These are phyloP conservation scores for Phrynosoma blainvillii DNA, from an alignment of 2,113 vertebrate genomes.

Conservation along the genomic window DNA sequence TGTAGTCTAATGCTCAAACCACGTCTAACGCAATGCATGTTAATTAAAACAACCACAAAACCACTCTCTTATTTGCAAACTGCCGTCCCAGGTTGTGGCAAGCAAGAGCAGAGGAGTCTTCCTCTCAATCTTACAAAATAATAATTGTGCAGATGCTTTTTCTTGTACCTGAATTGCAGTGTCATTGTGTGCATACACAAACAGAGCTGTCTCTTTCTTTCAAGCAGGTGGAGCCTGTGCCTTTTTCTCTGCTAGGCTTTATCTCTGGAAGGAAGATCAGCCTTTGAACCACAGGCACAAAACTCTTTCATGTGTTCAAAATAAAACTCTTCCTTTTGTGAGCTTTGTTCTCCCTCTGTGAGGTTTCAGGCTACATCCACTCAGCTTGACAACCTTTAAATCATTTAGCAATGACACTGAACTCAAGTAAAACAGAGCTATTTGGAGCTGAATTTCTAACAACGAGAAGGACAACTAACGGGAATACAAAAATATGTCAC, in stretches of 20 bases:
- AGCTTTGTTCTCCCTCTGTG: slow-evolving; percentile 3
- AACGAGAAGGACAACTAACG: neutral
- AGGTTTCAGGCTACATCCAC: neutral
- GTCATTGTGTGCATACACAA: no score
- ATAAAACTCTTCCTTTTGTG: neutral
- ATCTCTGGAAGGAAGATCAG: neutral
- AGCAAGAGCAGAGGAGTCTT: neutral
- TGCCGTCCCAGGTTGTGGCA: no score
- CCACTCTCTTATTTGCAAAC: no score
- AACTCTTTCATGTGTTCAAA: neutral
- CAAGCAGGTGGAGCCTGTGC: no score
- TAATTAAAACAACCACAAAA: no score
- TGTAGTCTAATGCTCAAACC: no score
- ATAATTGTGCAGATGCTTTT: neutral
- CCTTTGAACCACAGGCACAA: neutral
- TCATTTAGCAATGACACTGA: neutral
- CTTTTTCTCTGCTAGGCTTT: neutral
- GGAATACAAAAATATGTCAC: neutral
- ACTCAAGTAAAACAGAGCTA: neutral
- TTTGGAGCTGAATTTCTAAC: neutral
- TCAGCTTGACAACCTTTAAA: neutral
- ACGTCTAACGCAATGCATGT: no score
- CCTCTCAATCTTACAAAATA: neutral
- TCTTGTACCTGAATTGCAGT: neutral
- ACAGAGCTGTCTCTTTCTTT: neutral